Base-by-base conservation (phyloP, 2,113 vertebrate species). In the Arothron firmamentum region DNA sequence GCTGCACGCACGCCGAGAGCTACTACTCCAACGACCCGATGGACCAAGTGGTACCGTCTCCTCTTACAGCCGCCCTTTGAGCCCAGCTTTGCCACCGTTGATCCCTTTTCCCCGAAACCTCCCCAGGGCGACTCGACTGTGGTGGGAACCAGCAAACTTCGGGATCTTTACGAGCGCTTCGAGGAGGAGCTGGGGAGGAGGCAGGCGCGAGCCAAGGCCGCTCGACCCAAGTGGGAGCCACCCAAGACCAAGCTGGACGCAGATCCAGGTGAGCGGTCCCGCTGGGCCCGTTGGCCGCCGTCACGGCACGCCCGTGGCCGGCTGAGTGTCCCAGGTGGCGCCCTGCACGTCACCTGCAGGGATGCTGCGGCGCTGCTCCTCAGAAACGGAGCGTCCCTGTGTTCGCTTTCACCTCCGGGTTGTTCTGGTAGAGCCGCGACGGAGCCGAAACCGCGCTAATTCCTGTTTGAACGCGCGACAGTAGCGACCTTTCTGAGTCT, bases 1-100 rank as follows among this genome's bases (percentile, higher is more conserved):
- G 96, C 20, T 98, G 96, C 66, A 98, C 96, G 13, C 96, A 98
- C 42, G 94, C 96, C 0, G 97, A 99, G 83, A 98, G 83, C 87
- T 97, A 93, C 90, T 99, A 95, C 84, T 98, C 96, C 62, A 98
- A 90, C 3, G 97, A 99, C 74, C 97, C 96, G 59, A 98, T 99
- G 96, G 97, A 99, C 88, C 97, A 99, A 93, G 96, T 98, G 94
- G 97, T 99, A 88, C 59, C 15, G 48, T 14, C 8, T n/a, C 18
- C 47, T 34, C 31, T 58, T n/a, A 6, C 12, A 8, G 18, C 2
- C 4, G 9, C n/a, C 1, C 1, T 18, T 19, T 17, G 6, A 18
- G 5, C 47, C 15, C 47, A 19, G 17, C 5, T 8, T 17, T 53
- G 18, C 11, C 9, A 14, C 6, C 9, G 16, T 16, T 18, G 9